Percentiles rank a stretch among this genome's conserved stretches.
Evolutionary conservation across 2,113 vertebrate species (phyloP).

Genomic region (Sander lucioperca): DNA sequence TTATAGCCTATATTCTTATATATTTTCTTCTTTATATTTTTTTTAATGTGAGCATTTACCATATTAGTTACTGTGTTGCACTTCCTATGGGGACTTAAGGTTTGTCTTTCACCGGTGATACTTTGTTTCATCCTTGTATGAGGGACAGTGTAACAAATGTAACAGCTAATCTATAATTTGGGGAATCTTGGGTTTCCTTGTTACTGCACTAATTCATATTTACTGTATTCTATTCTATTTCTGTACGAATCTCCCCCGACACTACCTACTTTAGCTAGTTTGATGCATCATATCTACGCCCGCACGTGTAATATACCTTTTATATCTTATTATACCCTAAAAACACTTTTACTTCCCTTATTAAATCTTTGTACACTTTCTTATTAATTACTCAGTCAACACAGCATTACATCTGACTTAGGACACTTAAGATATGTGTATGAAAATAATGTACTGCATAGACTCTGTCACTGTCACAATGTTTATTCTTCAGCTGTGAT

Average conservation of each 20-base stretch:
- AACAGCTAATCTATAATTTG: not conserved
- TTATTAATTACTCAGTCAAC: not conserved
- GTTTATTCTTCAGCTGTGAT: conserved; percentile 30
- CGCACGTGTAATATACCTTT: not conserved
- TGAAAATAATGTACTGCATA: not conserved
- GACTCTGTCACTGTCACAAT: not conserved
- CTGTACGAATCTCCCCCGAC: not conserved
- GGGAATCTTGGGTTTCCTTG: not conserved
- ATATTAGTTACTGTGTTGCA: not conserved
- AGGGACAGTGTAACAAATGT: no score
- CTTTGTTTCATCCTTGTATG: no score
- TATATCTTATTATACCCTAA: not conserved
- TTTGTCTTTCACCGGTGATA: no score
- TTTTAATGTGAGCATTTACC: not conserved
- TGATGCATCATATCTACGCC: not conserved
- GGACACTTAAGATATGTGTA: not conserved
- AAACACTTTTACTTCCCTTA: not conserved
- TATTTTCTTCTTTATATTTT: not conserved
- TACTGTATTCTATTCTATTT: not conserved
- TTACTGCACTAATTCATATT: not conserved
- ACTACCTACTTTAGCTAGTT: not conserved
- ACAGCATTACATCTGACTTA: not conserved
- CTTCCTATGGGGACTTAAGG: not conserved
- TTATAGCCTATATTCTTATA: not conserved
- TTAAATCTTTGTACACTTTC: not conserved